Evolutionary conservation across 2,888 invertebrate genomes (phyloP).

Genomic region (Aproaerema taeniolella): DNA sequence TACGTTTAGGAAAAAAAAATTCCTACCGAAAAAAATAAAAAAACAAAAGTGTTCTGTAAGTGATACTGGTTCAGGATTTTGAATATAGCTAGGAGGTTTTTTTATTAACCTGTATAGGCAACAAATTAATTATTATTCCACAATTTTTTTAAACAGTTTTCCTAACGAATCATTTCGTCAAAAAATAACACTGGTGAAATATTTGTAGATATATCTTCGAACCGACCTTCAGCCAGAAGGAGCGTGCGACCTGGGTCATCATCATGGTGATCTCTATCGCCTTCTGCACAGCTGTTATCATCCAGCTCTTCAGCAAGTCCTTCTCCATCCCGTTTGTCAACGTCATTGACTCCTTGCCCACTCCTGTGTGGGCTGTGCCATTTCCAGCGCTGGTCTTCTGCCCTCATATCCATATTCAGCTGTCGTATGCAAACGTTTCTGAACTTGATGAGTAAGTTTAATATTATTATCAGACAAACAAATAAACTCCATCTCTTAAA

Average conservation of each 20-base stretch:
- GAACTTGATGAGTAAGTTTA: constrained; percentile 46
- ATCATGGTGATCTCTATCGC: constrained; percentile 57
- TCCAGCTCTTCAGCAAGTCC: constrained; percentile 58
- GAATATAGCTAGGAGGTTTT: no score
- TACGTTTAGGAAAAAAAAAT: no score
- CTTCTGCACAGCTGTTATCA: constrained; percentile 56
- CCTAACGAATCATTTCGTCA: no score
- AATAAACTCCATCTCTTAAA: no score
- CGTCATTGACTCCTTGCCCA: constrained; percentile 63
- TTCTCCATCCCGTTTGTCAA: constrained; percentile 64
- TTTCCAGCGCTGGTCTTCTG: constrained; percentile 67
- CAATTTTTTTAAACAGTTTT: no score
- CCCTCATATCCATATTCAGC: constrained; percentile 59
- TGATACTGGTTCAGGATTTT: no score
- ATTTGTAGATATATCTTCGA: constrained; percentile 67
- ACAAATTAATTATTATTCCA: no score
- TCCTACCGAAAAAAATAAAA: no score
- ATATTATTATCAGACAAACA: not conserved
- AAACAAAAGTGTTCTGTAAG: no score
- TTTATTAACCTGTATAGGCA: no score
- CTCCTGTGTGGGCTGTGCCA: constrained; percentile 67
- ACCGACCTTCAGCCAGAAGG: constrained; percentile 53
- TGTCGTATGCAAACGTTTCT: constrained; percentile 49
- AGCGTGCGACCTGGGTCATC: constrained; percentile 54
- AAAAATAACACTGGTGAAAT: no score